Evolutionary conservation across 1,140 invertebrate genomes (phyloP).

Genomic region (Araneus ventricosus): DNA sequence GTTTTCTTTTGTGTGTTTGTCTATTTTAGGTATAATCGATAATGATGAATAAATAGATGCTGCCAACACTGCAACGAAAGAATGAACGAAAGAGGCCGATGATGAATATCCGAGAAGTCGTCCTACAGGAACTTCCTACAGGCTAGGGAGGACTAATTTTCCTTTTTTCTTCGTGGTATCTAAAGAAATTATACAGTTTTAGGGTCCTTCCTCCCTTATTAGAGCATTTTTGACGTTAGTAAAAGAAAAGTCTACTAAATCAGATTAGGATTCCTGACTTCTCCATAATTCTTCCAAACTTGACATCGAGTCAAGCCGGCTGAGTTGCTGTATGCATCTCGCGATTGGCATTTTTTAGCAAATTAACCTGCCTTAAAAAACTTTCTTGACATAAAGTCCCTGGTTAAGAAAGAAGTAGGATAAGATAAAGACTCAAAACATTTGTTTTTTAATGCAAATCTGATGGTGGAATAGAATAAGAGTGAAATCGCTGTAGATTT

Average conservation of each 20-base stretch:
- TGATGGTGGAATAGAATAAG: no score
- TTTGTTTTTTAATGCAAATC: not conserved
- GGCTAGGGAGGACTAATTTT: not conserved
- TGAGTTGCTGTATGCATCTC: not conserved
- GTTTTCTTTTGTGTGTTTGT: not conserved
- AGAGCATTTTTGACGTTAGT: not conserved
- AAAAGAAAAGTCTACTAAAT: conserved; percentile 37
- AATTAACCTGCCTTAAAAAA: not conserved
- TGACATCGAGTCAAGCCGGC: conserved; percentile 33
- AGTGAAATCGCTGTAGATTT: no score
- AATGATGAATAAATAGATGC: not conserved
- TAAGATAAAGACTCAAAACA: not conserved
- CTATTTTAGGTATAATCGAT: not conserved
- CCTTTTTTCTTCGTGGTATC: not conserved
- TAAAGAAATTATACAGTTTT: conserved; percentile 51
- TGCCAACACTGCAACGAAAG: not conserved
- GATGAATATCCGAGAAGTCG: not conserved
- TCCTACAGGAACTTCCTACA: conserved; percentile 13
- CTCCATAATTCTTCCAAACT: conserved; percentile 46
- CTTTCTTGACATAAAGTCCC: not conserved
- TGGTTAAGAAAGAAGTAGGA: not conserved
- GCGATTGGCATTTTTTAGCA: conserved; percentile 44
- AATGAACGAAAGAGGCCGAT: not conserved
- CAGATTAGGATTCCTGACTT: conserved; percentile 35
- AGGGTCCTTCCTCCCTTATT: conserved; percentile 19